Evolutionary conservation across 2,113 vertebrate genomes (phyloP).

Genomic region (Rhagologus leucostigma): DNA sequence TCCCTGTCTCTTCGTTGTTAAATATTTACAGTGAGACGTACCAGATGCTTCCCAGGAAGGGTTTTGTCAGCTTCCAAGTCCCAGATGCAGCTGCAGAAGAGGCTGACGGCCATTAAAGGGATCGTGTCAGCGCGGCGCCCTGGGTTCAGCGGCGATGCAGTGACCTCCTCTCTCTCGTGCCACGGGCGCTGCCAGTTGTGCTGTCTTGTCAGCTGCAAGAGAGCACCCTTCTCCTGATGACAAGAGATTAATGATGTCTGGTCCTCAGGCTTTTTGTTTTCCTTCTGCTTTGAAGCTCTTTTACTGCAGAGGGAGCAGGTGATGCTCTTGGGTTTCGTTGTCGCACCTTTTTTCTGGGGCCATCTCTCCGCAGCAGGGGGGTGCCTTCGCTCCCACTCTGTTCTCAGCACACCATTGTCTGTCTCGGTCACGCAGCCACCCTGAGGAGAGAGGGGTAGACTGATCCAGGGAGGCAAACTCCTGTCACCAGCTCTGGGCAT

Average conservation of each 20-base stretch:
- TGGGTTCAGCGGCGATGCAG: accelerated
- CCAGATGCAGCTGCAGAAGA: conserved; percentile 2
- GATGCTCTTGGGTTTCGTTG: neutral
- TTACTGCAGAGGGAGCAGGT: neutral
- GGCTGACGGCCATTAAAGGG: neutral
- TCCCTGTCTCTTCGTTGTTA: neutral
- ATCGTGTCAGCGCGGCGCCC: neutral
- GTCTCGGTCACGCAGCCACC: accelerated
- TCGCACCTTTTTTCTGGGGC: neutral
- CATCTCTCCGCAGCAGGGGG: accelerated
- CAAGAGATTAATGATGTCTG: conserved; percentile 21
- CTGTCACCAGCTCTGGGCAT: accelerated
- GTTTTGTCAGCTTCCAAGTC: conserved; percentile 43
- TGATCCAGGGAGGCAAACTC: neutral
- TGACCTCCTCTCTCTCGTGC: neutral
- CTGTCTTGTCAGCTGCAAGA: neutral
- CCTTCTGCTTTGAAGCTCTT: neutral
- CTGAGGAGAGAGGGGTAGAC: neutral
- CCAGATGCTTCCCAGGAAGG: conserved; percentile 43
- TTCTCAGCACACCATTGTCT: accelerated
- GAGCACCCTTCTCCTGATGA: neutral
- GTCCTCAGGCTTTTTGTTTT: neutral
- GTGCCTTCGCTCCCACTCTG: neutral
- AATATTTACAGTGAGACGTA: conserved; percentile 27
- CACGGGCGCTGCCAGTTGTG: accelerated